Evolutionary conservation across 2,113 vertebrate species (phyloP), one percentile per base, ranked within the genome.

Genomic region (Tetrax tetrax): DNA sequence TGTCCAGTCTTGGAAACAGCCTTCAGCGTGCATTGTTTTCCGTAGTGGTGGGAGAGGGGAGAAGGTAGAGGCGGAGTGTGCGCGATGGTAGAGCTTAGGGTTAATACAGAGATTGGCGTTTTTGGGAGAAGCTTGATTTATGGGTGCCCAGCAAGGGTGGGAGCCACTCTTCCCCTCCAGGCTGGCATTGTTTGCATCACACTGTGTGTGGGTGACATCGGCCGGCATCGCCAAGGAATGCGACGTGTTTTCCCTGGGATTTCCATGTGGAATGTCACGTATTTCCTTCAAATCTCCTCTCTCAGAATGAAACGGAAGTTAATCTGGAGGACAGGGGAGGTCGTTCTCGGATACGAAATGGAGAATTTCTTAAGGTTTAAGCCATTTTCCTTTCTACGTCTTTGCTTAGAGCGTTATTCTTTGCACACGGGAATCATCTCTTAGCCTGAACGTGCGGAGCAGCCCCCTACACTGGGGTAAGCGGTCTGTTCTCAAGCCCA

Each of bases 191-290:
- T 93, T 97, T 9, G 0, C 68, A 38, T 84, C 0, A 0, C 60
- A 35, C 53, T 81, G 3, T 69, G 48, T 82, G 22, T 95, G 71
- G 45, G 28, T 33, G 89, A 69, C 18, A 3, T 6, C 2, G 57
- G 69, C 65, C 69, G 76, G 53, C 75, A 82, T 54, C 92, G 90
- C 89, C 86, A 69, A 95, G 86, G 89, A 94, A 93, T 91, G 95
- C 1, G 0, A 41, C 4, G 0, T 92, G 83, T 89, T 96, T 96
- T 95, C 53, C 63, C 59, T 91, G 72, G 86, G 94, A 96, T 96
- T 95, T 96, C 89, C 91, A 91, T 16, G 56, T 85, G 96, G 96
- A 95, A 96, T 96, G 96, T 93, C 45, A 21, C 94, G 61, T 60
- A 91, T 96, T 97, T 97, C 96, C 96, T 94, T 93, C 28, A 2